Conservation (phyloP, 2,113 vertebrate genomes). For the Pangasianodon gigas region DNA sequence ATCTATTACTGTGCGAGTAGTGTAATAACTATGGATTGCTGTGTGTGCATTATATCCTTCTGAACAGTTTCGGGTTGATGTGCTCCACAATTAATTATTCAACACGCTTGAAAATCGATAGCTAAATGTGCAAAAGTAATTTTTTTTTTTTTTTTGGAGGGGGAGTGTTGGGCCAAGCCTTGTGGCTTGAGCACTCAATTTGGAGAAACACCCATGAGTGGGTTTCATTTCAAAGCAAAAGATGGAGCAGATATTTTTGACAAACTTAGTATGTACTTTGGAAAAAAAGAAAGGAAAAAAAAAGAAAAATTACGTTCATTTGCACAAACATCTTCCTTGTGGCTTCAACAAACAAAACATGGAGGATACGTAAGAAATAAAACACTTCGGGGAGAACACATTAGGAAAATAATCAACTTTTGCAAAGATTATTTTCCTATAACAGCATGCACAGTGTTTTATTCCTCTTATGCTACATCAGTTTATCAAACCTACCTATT, state of each 20-base stretch:
- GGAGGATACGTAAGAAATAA: too few relatives aligned
- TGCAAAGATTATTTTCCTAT: not conserved
- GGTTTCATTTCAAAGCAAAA: not conserved
- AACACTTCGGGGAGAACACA: not conserved
- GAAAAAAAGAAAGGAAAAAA: not conserved
- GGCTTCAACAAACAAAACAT: not conserved
- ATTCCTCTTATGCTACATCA: not conserved
- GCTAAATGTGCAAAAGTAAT: not conserved
- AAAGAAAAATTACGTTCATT: conserved; percentile 23
- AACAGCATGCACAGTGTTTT: not conserved
- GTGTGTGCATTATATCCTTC: not conserved
- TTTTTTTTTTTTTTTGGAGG: not conserved
- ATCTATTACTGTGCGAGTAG: not conserved
- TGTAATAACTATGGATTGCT: not conserved
- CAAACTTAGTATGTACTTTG: not conserved
- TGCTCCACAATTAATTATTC: conserved; percentile 14
- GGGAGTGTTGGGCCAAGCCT: not conserved
- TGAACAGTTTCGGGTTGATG: not conserved
- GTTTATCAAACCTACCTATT: not conserved
- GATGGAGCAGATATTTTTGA: not conserved
- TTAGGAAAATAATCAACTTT: not conserved
- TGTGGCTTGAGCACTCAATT: not conserved
- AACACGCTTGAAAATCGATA: not conserved
- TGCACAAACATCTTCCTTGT: not conserved
- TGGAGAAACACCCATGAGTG: not conserved